Conservation (phyloP, 2,888 invertebrate species). For the Lasius platythorax region DNA sequence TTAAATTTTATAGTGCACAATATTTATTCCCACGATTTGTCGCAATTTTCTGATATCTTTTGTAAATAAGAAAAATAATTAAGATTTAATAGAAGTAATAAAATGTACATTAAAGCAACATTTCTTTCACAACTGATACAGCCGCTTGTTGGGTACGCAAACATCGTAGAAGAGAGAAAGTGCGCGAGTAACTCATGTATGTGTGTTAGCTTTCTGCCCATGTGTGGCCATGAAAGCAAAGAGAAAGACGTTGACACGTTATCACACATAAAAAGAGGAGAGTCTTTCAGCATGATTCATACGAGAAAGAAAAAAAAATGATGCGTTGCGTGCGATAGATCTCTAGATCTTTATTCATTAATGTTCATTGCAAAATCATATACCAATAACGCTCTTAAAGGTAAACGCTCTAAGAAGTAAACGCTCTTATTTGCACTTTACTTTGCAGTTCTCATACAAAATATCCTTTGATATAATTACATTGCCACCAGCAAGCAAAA, state of each 20-base stretch:
- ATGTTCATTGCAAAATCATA: constrained; percentile 12
- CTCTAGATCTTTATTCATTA: not conserved
- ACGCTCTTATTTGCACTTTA: not conserved
- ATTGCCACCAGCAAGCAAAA: not conserved
- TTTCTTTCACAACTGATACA: not conserved
- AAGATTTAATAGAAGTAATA: not conserved
- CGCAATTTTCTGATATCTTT: not conserved
- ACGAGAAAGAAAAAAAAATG: constrained; percentile 29
- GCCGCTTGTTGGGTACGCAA: constrained; percentile 67
- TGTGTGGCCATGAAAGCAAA: constrained; percentile 76
- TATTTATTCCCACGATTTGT: not conserved
- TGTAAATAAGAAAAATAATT: not conserved
- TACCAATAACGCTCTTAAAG: not conserved
- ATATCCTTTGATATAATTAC: not conserved
- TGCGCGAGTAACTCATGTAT: constrained; percentile 58
- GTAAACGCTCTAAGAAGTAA: not conserved
- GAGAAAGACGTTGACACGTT: constrained; percentile 75
- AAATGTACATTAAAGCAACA: not conserved
- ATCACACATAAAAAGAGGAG: constrained; percentile 15
- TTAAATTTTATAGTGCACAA: not conserved
- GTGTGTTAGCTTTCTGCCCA: constrained; percentile 37
- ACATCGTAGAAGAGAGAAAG: constrained; percentile 80
- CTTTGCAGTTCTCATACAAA: not conserved
- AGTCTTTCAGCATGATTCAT: constrained; percentile 49
- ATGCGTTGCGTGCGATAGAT: not conserved